Percentiles rank a stretch among this genome's conserved stretches.
Conservation (phyloP, 2,888 invertebrate species). For the Drosophila vallismaia region DNA sequence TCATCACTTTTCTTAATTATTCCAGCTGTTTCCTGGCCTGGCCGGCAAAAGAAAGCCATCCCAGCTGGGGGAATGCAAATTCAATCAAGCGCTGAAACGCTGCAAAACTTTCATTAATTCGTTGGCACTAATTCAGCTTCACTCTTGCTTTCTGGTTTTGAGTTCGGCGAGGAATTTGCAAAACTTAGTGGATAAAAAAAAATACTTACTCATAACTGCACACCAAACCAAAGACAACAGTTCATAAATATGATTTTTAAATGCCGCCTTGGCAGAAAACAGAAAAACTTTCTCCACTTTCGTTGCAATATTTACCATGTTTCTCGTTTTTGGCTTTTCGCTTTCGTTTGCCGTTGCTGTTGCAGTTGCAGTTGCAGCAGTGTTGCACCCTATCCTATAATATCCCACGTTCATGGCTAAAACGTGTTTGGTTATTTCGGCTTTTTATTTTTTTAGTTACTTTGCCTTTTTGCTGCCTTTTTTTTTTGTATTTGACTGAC, state of each 20-base stretch:
- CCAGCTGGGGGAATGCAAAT: constrained; percentile 34
- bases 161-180: constrained; percentile 9
- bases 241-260: constrained; percentile 75
- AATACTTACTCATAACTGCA: constrained; percentile 26
- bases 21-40: constrained; percentile 20
- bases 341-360: constrained; percentile 37
- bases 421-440: constrained; percentile 61
- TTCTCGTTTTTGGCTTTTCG: constrained; percentile 29
- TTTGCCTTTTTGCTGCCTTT: constrained; percentile 3
- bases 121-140: constrained; percentile 68
- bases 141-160: constrained; percentile 68
- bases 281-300: constrained; percentile 80
- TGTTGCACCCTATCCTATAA: constrained; percentile 38
- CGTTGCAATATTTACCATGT: constrained; percentile 65
- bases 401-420: constrained; percentile 70
- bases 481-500: constrained; percentile 27
- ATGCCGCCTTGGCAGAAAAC: constrained; percentile 75
- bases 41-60: constrained; percentile 25
- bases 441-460: constrained; percentile 13
- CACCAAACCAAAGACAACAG: constrained; percentile 36
- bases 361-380: constrained; percentile 17
- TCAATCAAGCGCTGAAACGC: constrained; percentile 15
- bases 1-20: constrained; percentile 22
- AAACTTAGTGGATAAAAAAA: constrained; percentile 7
- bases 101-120: constrained; percentile 73